Evolutionary conservation across 2,888 invertebrate genomes (phyloP).

Genomic region (Eudemis profundana): DNA sequence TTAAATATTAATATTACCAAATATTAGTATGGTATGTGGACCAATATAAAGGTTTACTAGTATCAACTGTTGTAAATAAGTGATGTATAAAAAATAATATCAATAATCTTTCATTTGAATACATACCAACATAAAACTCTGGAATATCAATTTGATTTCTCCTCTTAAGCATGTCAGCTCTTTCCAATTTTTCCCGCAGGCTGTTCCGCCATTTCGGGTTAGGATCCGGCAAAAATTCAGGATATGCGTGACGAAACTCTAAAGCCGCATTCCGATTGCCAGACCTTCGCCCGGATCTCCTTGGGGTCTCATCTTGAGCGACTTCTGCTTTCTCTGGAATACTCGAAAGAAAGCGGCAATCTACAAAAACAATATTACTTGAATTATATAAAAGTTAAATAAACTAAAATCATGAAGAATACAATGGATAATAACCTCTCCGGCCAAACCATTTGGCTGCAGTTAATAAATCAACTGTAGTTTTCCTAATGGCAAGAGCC

Average conservation of each 20-base stretch:
- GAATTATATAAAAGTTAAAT: constrained; percentile 2
- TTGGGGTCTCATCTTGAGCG: constrained; percentile 49
- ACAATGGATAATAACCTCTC: constrained; percentile 67
- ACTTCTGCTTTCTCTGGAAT: constrained; percentile 63
- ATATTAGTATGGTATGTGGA: too few relatives aligned
- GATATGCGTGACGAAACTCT: constrained; percentile 90
- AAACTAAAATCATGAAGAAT: constrained; percentile 1
- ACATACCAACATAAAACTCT: constrained; percentile 98
- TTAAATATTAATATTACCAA: too few relatives aligned
- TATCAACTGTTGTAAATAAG: too few relatives aligned
- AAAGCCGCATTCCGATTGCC: constrained; percentile 67
- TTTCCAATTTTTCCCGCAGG: constrained; percentile 94
- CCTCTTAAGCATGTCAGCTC: constrained; percentile 96
- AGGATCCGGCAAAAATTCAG: constrained; percentile 97
- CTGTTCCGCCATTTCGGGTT: constrained; percentile 91
- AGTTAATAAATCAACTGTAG: constrained; percentile 57
- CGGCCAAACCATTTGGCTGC: constrained; percentile 70
- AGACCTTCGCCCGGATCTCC: constrained; percentile 53
- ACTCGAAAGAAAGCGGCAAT: constrained; percentile 66
- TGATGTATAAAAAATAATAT: too few relatives aligned
- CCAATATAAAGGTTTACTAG: not conserved
- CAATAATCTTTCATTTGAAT: not conserved
- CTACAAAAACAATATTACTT: constrained; percentile 53
- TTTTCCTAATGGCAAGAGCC: constrained; percentile 68
- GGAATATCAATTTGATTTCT: constrained; percentile 94